Evolutionary conservation across 2,888 invertebrate species (phyloP), one percentile per base, ranked within the genome.

Genomic region (Ditylenchus weischeri): DNA sequence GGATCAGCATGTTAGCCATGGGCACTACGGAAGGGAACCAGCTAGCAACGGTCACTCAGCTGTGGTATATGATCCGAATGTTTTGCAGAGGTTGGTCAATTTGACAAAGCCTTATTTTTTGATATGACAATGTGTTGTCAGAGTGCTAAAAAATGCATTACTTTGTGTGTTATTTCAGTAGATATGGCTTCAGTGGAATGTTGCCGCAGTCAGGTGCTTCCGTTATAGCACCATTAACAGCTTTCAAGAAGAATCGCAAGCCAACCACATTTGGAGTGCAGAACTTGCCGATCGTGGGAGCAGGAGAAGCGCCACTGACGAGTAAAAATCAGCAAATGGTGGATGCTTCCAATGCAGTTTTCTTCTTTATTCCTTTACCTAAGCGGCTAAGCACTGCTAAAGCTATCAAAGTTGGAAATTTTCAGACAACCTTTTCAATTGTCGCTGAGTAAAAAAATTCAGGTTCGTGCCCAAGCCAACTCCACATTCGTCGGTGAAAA

Each of bases 51-150:
- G 50, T 11, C 50, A 47, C 1, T 38, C 57, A 36, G n/a, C 11
- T 19, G 43, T 68, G 47, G 71, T 63, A 23, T 71, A 63, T 51
- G 68, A 71, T 38, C 71, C 71, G 15, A 71, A 71, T 57, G 59
- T 67, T 8, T 50, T 67, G 58, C 54, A 67, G 64, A 67, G 63
- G 67, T 66, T 48, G 2, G 35, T 18, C 29, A 29, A 29, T 29
- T 29, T 29, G 29, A 29, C 29, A 29, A 29, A 29, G 5, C 3
- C 29, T 29, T 29, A 29, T 29, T 29, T 29, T n/a, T n/a, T n/a
- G n/a, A n/a, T n/a, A n/a, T n/a, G n/a, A n/a, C n/a, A n/a, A n/a
- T n/a, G n/a, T n/a, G n/a, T n/a, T n/a, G n/a, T n/a, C n/a, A n/a
- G n/a, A n/a, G n/a, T n/a, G n/a, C n/a, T 29, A 29, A 2, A 29